Conservation (phyloP, 2,113 vertebrate genomes). For the Vulpes ferrilata region DNA sequence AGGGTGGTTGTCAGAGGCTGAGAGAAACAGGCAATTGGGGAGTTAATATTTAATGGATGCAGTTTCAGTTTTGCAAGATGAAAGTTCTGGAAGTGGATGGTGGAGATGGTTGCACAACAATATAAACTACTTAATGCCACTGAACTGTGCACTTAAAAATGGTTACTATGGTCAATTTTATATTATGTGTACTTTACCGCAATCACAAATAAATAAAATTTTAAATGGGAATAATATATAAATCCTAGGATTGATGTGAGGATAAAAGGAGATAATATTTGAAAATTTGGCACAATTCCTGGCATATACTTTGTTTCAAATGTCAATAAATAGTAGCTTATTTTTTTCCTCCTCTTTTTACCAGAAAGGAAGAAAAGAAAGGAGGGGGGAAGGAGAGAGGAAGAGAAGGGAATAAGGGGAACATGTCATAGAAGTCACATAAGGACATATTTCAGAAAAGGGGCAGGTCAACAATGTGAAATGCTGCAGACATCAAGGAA, state of each 20-base stretch:
- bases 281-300: not conserved
- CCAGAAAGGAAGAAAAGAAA: not conserved
- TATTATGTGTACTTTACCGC: not conserved
- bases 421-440: not conserved
- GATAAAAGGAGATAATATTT: slow-evolving; percentile 25
- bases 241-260: not conserved
- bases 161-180: not conserved
- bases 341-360: slow-evolving; percentile 1
- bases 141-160: not conserved
- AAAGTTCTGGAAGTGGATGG: not conserved
- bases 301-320: slow-evolving; percentile 29
- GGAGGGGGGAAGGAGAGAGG: not conserved
- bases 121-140: not conserved
- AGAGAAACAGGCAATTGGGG: not conserved
- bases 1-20: not conserved
- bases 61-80: not conserved
- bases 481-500: not conserved
- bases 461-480: not conserved
- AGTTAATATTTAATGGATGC: not conserved
- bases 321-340: slow-evolving; percentile 7
- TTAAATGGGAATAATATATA: slow-evolving; percentile 15
- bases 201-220: not conserved
- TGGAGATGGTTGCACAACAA: not conserved
- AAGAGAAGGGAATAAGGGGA: not conserved
- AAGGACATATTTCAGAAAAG: not conserved